Base-by-base conservation (phyloP, 2,888 invertebrate species). In the Saturnia pavonia region DNA sequence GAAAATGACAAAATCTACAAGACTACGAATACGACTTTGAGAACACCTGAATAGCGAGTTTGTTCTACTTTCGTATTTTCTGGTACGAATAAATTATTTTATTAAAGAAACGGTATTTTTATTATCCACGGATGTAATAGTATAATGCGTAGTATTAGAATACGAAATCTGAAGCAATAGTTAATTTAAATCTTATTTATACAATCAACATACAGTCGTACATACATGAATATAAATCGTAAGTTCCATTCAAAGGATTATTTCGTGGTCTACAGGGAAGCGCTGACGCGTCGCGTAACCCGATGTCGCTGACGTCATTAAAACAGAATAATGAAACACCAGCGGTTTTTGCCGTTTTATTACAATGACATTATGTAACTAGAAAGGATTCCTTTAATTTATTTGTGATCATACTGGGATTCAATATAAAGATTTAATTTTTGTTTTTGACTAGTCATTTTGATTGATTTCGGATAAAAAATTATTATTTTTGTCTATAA, bases 321-420 rank as follows among this genome's bases (percentile, higher is more conserved):
- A 90, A 91, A 87, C 86, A 80, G 91, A 89, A 92, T 92, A 93
- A 92, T 92, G 91, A 91, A 92, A 92, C 91, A 92, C 90, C 91
- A 91, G 91, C 88, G 91, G 90, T 90, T 88, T 87, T 85, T 85
- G 84, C 79, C 79, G 81, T 80, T 78, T 82, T 83, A 80, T 66
- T 27, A 69, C 68, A 63, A 63, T 42, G 68, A 68, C 73, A 67
- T 69, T 68, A 72, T 72, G 72, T 25, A 22, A 68, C 70, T 25
- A 45, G 67, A 68, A 67, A 16, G 9, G 70, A 27, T 60, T 57
- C 25, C 19, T 48, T 45, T 1, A 67, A 45, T 67, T 66, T 43
- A 42, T n/a, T 40, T 67, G 6, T 25, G 45, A 67, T 45, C n/a
- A 67, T 34, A 34, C 11, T 1, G 7, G 2, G 25, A 27, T 57